Evolutionary conservation across 2,888 invertebrate species (phyloP).

Genomic region (Anticlea derivata): DNA sequence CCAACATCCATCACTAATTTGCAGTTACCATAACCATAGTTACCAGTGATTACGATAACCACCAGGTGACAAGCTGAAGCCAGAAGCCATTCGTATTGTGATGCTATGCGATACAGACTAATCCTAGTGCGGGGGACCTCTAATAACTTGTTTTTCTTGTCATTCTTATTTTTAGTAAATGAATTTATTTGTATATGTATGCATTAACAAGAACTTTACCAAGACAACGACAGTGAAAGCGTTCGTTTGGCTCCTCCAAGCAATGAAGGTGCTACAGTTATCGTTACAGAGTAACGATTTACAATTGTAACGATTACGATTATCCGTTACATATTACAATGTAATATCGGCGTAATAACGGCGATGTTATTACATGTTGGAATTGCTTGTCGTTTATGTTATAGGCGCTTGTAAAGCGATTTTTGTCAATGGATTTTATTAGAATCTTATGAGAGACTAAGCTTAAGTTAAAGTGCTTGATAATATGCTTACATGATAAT

Average conservation of each 20-base stretch:
- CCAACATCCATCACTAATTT: too few relatives aligned
- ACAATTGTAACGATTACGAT: conserved; percentile 54
- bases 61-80: too few relatives aligned
- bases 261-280: conserved; percentile 64
- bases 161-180: too few relatives aligned
- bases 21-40: too few relatives aligned
- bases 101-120: too few relatives aligned
- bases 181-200: too few relatives aligned
- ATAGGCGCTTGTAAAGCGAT: conserved; percentile 26
- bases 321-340: conserved; percentile 46
- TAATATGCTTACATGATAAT: too few relatives aligned
- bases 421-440: conserved; percentile 18
- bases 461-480: too few relatives aligned
- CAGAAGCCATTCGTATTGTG: too few relatives aligned
- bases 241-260: neutral
- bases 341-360: conserved; percentile 28
- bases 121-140: too few relatives aligned
- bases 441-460: neutral
- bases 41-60: too few relatives aligned
- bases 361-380: conserved; percentile 35
- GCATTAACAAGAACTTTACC: neutral
- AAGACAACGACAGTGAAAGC: conserved; percentile 10
- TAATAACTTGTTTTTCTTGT: too few relatives aligned
- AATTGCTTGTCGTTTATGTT: conserved; percentile 38
- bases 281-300: conserved; percentile 63